A percentile compares a stretch with the other conserved stretches of the same genome.
Evolutionary conservation across 2,888 invertebrate species (phyloP).

Genomic region (Strigamia transsilvanica): DNA sequence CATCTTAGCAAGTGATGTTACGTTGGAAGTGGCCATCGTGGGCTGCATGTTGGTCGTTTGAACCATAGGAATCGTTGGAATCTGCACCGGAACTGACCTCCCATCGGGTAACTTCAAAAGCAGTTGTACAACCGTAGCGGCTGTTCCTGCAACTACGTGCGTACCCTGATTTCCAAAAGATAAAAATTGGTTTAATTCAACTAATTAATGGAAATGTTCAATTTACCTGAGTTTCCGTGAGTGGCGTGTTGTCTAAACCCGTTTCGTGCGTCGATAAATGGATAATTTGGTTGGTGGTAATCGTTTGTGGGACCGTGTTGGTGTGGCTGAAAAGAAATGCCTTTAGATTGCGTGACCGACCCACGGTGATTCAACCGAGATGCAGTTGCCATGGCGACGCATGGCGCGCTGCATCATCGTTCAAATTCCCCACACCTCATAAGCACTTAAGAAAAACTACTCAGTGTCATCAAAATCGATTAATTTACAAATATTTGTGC

Average conservation of each 20-base stretch:
- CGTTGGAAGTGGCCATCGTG: constrained; percentile 17
- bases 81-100: constrained; percentile 66
- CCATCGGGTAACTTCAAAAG: constrained; percentile 69
- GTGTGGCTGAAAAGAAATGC: background rate
- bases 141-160: constrained; percentile 67
- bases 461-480: too few species aligned
- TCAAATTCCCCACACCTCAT: background rate
- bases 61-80: constrained; percentile 64
- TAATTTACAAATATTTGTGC: background rate
- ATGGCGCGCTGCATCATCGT: background rate
- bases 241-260: background rate
- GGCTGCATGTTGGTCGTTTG: background rate
- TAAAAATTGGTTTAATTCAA: background rate
- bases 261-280: background rate
- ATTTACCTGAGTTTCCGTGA: background rate
- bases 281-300: background rate
- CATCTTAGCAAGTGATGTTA: constrained; percentile 55
- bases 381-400: constrained; percentile 6
- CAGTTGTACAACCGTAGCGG: constrained; percentile 65
- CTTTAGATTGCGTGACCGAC: background rate
- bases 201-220: too few species aligned
- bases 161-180: background rate
- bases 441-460: background rate
- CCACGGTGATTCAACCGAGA: constrained; percentile 4
- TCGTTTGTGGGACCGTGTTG: background rate